These are phyloP conservation scores for Bimastos eiseni DNA, from an alignment of 2,888 invertebrate species.

Conservation along the genomic window DNA sequence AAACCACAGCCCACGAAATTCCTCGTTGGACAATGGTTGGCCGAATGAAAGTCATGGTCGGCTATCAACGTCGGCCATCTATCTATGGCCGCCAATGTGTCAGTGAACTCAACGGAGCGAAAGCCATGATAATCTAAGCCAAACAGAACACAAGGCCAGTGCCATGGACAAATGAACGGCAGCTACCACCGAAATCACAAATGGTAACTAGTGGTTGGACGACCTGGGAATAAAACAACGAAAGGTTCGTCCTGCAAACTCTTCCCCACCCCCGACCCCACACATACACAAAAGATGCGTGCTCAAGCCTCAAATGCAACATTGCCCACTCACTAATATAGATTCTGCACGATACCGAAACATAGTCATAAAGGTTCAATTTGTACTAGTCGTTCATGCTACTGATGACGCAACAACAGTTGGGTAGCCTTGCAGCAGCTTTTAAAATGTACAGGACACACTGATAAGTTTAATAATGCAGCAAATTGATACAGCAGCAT, in stretches of 20 bases:
- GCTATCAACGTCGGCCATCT: not conserved
- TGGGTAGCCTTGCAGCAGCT: not conserved
- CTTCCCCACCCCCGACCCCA: not conserved
- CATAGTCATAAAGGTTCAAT: not conserved
- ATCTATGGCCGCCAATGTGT: not conserved
- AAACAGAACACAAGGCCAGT: not conserved
- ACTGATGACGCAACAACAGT: not conserved
- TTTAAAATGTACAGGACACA: not conserved
- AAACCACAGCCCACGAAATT: not conserved
- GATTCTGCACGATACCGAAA: not conserved
- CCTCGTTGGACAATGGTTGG: not conserved
- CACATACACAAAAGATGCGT: not conserved
- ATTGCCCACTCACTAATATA: not conserved
- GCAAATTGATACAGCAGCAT: not conserved
- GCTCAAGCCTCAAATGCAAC: not conserved
- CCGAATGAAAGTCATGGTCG: not conserved
- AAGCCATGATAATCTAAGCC: not conserved
- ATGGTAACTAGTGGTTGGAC: not conserved
- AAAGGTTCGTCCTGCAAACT: not conserved
- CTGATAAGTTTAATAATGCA: not conserved
- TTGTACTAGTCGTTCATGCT: not conserved
- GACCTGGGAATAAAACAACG: constrained; percentile 1
- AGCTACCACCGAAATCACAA: not conserved
- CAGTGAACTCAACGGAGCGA: not conserved
- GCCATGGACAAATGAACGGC: not conserved